Base-by-base conservation (phyloP, 2,888 invertebrate genomes). In the Drosophila greeni region DNA sequence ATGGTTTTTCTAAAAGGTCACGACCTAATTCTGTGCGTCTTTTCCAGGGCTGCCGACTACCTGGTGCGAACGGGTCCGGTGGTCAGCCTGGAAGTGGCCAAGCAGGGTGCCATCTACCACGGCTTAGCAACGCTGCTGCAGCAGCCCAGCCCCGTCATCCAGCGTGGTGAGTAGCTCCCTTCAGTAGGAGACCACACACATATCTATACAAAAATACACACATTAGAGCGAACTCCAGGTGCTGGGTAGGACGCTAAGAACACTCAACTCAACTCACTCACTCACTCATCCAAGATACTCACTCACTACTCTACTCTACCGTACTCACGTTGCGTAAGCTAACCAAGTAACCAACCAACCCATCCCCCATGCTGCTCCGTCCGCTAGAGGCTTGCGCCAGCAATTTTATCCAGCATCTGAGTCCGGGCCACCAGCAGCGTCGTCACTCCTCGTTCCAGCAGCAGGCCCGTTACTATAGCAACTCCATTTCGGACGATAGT, bases 91-190 rank as follows among this genome's bases (percentile, higher is more conserved):
- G 97, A 98, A 89, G 98, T 99, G 66, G 98, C 97, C 24, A 99
- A 99, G 89, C 97, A 98, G 88, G 99, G 98, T 51, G 99, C 99
- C 51, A 95, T 98, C 84, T 95, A 96, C 87, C 98, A 99, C 90
- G 99, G 99, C 26, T 91, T 99, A 57, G 97, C 97, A 16, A 96
- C 97, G 16, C 91, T 98, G 65, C 90, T 98, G 51, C 96, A 95
- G 78, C 97, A 97, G 87, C 97, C 97, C 12, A 95, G 95, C 79
- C 96, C 96, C 55, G 92, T 93, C 70, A 93, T 93, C 88, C 92
- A 92, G 83, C 91, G 94, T 91, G 94, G 94, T 94, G 90, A 89
- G 89, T 87, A 74, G 47, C 56, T 52, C 36, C 24, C 55, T 33
- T 29, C 7, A 31, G 3, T 9, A 31, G 42, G 48, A 61, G 45